These are phyloP conservation scores for Homarus gammarus DNA, from an alignment of 2,888 invertebrate species.

Conservation along the genomic window DNA sequence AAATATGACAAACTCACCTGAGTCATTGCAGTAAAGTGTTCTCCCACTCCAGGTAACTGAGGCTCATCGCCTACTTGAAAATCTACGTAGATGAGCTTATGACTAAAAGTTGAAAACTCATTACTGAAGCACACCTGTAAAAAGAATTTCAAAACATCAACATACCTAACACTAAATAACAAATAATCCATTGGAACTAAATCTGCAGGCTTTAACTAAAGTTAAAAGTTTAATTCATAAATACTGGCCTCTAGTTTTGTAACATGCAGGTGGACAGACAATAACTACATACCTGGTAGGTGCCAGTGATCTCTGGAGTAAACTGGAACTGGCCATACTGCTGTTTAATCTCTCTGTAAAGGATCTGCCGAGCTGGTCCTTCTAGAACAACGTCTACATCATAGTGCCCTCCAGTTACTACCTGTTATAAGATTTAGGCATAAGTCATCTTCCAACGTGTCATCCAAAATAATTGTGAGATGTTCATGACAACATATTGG, in stretches of 20 bases:
- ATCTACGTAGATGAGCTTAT: conserved; percentile 99
- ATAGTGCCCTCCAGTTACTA: conserved; percentile 98
- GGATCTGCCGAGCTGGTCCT: conserved; percentile 90
- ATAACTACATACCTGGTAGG: conserved; percentile 93
- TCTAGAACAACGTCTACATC: conserved; percentile 96
- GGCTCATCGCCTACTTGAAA: conserved; percentile 96
- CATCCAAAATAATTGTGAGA: too few species aligned
- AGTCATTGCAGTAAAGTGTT: conserved; percentile 95
- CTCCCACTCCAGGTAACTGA: conserved; percentile 90
- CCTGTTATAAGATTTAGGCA: conserved; percentile 82
- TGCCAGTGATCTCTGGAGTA: conserved; percentile 86
- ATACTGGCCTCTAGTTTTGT: too few species aligned
- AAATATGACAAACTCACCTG: conserved; percentile 83
- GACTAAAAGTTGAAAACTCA: conserved; percentile 99
- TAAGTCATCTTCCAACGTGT: too few species aligned
- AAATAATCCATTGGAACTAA: too few species aligned
- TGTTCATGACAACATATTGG: too few species aligned
- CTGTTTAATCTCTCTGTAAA: conserved; percentile 94
- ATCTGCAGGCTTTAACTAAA: too few species aligned
- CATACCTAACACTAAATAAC: neutral
- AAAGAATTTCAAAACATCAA: neutral
- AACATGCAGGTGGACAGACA: too few species aligned
- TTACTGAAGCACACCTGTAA: conserved; percentile 95
- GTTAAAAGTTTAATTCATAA: too few species aligned
- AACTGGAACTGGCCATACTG: conserved; percentile 97